Percentiles rank a stretch among this genome's conserved stretches.
Evolutionary conservation across 2,888 invertebrate species (phyloP).

Genomic region (Lasioglossum malachurum): DNA sequence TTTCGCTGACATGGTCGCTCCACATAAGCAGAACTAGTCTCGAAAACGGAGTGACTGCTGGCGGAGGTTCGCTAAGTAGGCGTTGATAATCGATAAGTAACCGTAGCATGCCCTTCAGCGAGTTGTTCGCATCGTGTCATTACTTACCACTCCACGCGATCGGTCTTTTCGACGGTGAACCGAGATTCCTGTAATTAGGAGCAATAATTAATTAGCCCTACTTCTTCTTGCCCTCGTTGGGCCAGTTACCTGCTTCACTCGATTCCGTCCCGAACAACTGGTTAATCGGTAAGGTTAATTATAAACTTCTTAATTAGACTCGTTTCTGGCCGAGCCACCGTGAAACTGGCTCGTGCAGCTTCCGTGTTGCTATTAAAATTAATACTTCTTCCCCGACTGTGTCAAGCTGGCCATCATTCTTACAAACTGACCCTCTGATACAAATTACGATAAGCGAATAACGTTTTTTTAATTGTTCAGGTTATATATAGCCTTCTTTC

Average conservation of each 20-base stretch:
- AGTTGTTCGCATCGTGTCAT: conserved; percentile 30
- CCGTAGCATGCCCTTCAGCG: conserved; percentile 13
- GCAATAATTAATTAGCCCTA: conserved; percentile 62
- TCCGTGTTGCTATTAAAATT: background rate
- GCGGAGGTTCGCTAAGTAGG: conserved; percentile 37
- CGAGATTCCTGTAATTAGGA: conserved; percentile 59
- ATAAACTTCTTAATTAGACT: conserved; percentile 49
- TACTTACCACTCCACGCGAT: conserved; percentile 14
- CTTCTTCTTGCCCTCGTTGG: conserved; percentile 31
- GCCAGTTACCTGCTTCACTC: conserved; percentile 1
- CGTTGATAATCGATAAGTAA: conserved; percentile 58
- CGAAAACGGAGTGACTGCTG: conserved; percentile 1
- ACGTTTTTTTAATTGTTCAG: background rate
- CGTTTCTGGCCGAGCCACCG: conserved; percentile 8
- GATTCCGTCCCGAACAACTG: conserved; percentile 9
- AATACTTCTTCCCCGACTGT: background rate
- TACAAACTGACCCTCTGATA: background rate
- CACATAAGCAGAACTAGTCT: background rate
- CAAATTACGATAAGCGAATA: background rate
- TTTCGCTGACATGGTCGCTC: background rate
- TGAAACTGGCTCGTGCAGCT: background rate
- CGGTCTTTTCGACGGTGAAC: conserved; percentile 5
- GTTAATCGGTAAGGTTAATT: conserved; percentile 31
- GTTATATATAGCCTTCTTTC: background rate
- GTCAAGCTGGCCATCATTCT: background rate